Percentiles rank a stretch among this genome's conserved stretches.
phyloP scores from a whole-genome alignment of 2,888 invertebrate species.

The Scelioninae gen. 1 region DNA sequence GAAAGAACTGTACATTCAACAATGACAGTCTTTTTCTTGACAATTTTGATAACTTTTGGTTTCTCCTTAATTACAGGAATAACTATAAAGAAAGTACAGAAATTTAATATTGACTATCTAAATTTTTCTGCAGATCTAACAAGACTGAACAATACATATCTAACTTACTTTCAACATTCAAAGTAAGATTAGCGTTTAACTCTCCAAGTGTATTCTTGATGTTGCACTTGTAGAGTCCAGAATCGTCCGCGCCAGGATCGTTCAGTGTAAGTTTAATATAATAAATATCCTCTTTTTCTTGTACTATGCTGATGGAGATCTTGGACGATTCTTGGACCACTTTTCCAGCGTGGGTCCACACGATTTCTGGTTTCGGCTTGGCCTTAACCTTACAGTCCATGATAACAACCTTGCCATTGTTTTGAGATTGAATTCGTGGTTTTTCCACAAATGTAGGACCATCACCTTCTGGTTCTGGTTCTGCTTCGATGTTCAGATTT shows the following conservation, averaged over 20 bases:
- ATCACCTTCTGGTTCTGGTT: conserved; percentile 96
- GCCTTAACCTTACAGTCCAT: conserved; percentile 95
- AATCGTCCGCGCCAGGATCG: conserved; percentile 97
- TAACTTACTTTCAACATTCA: conserved; percentile 97
- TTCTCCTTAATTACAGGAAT: conserved; percentile 97
- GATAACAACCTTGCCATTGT: conserved; percentile 92
- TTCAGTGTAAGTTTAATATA: conserved; percentile 93
- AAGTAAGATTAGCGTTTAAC: conserved; percentile 97
- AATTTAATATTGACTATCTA: not conserved
- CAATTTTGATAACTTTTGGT: conserved; percentile 95
- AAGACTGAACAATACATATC: too few species aligned
- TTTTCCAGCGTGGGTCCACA: conserved; percentile 93
- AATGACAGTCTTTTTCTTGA: conserved; percentile 95
- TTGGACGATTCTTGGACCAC: conserved; percentile 92
- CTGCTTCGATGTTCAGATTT: conserved; percentile 98
- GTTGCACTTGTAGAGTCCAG: conserved; percentile 98
- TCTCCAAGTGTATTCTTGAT: conserved; percentile 98
- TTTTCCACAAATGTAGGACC: conserved; percentile 97
- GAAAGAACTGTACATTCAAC: conserved; percentile 97
- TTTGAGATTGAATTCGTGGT: conserved; percentile 93
- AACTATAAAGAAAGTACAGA: conserved; percentile 85
- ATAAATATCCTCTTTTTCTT: conserved; percentile 91
- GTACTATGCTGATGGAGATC: conserved; percentile 90
- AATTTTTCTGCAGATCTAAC: not conserved
- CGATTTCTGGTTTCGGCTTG: conserved; percentile 91